Conservation (phyloP, 1,140 invertebrate genomes). For the Hylyphantes graminicola region DNA sequence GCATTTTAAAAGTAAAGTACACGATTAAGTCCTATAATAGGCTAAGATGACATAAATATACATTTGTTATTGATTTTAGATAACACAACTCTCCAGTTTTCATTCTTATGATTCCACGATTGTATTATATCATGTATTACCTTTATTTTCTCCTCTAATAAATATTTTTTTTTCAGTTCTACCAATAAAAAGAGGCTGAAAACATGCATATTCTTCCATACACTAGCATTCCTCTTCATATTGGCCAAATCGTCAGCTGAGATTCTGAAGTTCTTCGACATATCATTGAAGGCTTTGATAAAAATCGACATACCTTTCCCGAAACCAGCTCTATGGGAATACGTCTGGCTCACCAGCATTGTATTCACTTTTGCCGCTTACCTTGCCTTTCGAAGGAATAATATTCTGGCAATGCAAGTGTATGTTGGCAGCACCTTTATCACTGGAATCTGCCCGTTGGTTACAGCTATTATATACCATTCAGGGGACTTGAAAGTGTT, state of each 20-base stretch:
- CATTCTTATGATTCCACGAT: no score
- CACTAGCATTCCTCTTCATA: constrained; percentile 88
- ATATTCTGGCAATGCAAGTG: constrained; percentile 77
- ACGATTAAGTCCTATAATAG: no score
- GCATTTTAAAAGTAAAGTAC: no score
- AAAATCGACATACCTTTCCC: constrained; percentile 88
- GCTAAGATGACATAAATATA: no score
- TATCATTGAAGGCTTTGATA: constrained; percentile 88
- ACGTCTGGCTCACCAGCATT: constrained; percentile 89
- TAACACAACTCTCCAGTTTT: no score
- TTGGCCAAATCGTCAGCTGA: constrained; percentile 87
- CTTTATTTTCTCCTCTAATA: no score
- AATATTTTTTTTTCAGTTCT: constrained; percentile 77
- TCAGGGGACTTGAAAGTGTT: constrained; percentile 38
- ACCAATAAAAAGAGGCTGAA: constrained; percentile 91
- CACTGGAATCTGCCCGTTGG: constrained; percentile 67
- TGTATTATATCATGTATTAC: no score
- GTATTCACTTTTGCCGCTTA: constrained; percentile 85
- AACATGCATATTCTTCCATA: constrained; percentile 92
- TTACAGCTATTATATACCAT: constrained; percentile 26
- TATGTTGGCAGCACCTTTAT: constrained; percentile 84
- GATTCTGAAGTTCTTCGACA: constrained; percentile 88
- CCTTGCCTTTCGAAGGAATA: constrained; percentile 85
- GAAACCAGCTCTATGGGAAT: constrained; percentile 92
- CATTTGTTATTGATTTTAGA: no score